These are phyloP conservation scores for Leptarthrus brevirostris DNA, from an alignment of 2,888 invertebrate species.

Conservation along the genomic window DNA sequence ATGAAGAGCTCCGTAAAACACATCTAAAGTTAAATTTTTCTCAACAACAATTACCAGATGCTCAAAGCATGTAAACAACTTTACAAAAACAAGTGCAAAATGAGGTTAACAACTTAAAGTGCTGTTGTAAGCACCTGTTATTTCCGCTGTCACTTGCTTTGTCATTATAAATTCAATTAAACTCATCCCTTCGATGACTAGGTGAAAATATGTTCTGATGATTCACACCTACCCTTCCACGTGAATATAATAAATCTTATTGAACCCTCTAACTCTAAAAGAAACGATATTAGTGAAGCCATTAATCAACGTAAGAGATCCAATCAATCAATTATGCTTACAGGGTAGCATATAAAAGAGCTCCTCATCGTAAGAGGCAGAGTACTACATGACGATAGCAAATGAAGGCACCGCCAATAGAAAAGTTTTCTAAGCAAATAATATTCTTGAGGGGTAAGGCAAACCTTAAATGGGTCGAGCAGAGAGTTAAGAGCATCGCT, in stretches of 20 bases:
- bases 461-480: too few species aligned
- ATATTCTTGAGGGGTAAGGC: too few species aligned
- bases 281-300: constrained; percentile 51
- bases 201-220: constrained; percentile 37
- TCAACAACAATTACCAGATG: too few species aligned
- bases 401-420: too few species aligned
- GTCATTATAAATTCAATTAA: constrained; percentile 43
- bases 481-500: too few species aligned
- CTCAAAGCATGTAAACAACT: too few species aligned
- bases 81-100: background rate
- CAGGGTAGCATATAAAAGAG: constrained; percentile 24
- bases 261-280: constrained; percentile 24
- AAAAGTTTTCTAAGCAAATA: too few species aligned
- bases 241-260: constrained; percentile 36
- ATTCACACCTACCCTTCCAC: constrained; percentile 33
- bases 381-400: background rate
- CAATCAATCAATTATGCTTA: constrained; percentile 51
- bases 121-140: constrained; percentile 3
- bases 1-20: too few species aligned
- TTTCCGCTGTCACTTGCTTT: constrained; percentile 23
- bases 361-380: constrained; percentile 7
- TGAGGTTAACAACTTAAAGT: background rate
- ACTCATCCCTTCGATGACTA: constrained; percentile 24
- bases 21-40: too few species aligned
- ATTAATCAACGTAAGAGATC: constrained; percentile 52